These are phyloP conservation scores for Poecilia gillii DNA, from an alignment of 2,797 vertebrate species.

Conservation along the genomic window DNA sequence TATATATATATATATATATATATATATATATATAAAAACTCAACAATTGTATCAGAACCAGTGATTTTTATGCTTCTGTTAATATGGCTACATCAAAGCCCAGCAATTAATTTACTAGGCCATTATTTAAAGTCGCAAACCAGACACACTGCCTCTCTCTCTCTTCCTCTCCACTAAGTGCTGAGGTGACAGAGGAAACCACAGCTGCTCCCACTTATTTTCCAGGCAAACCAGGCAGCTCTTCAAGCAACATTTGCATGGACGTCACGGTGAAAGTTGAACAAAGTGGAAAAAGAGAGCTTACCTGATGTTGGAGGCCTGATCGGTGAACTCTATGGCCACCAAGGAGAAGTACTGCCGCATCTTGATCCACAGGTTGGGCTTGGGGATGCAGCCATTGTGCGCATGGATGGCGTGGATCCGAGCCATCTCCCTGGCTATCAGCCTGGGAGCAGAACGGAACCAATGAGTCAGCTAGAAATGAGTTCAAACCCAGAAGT, in stretches of 20 bases:
- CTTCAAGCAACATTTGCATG: slow-evolving; percentile 22
- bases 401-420: slow-evolving; percentile 93
- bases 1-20: too few relatives aligned
- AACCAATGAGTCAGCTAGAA: not conserved
- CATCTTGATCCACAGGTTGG: slow-evolving; percentile 94
- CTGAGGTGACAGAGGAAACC: not conserved
- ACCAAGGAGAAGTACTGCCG: slow-evolving; percentile 90
- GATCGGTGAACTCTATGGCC: slow-evolving; percentile 89
- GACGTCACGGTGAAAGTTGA: not conserved
- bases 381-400: slow-evolving; percentile 93
- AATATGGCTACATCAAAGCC: not conserved
- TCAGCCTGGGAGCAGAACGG: slow-evolving; percentile 79
- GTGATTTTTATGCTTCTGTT: not conserved
- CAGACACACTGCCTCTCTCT: not conserved
- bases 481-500: not conserved
- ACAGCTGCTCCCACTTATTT: not conserved
- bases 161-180: not conserved
- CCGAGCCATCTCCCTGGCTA: slow-evolving; percentile 93
- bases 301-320: slow-evolving; percentile 89
- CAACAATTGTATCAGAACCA: not conserved
- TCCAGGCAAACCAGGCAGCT: slow-evolving; percentile 15
- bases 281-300: not conserved
- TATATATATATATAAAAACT: not conserved
- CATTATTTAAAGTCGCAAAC: not conserved
- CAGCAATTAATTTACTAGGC: not conserved